Base-by-base conservation (phyloP, 2,888 invertebrate genomes). In the Scaptomyza flava region DNA sequence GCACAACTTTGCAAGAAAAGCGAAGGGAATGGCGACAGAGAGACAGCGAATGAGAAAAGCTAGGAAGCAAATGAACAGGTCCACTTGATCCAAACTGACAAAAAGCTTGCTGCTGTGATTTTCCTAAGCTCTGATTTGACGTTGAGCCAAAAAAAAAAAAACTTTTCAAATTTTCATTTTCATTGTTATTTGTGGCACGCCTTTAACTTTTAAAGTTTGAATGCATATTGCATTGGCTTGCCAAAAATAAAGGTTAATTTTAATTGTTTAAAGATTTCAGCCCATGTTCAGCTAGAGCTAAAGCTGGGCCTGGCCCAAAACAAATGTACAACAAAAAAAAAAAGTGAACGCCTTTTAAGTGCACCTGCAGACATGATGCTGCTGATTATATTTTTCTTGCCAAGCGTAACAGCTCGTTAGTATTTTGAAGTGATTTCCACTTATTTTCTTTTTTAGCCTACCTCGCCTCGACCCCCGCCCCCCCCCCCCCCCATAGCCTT, bases 341-440 rank as follows among this genome's bases (percentile, higher is more conserved):
- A 84, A 84, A 84, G 84, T 84, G 84, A 84, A 84, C 84, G 84
- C 84, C 84, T 84, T 88, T 85, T 86, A 83, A 89, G 89, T 85
- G 87, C 84, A 84, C 84, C 89, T 84, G 84, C 84, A 84, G 84
- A 87, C 84, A 87, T 84, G 84, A 84, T 84, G 84, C 88, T 89
- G 84, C 89, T 83, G 83, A 89, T 89, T 83, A 89, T 83, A 83
- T 84, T 84, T 84, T 87, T 70, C 89, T 87, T 89, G 80, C 83
- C 83, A 85, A 87, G 89, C 89, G 84, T 84, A 84, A 84, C 84
- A 82, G 84, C 89, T 84, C 84, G 84, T 84, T 84, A 84, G 88
- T 84, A 85, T 85, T 89, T 84, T 89, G 74, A 89, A 84, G 89
- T 84, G 89, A 89, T 84, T 84, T 84, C 83, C 84, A 87, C 89